Evolutionary conservation across 2,888 invertebrate genomes (phyloP), one percentile per base, ranked within the genome.

Genomic region (Empis livida): DNA sequence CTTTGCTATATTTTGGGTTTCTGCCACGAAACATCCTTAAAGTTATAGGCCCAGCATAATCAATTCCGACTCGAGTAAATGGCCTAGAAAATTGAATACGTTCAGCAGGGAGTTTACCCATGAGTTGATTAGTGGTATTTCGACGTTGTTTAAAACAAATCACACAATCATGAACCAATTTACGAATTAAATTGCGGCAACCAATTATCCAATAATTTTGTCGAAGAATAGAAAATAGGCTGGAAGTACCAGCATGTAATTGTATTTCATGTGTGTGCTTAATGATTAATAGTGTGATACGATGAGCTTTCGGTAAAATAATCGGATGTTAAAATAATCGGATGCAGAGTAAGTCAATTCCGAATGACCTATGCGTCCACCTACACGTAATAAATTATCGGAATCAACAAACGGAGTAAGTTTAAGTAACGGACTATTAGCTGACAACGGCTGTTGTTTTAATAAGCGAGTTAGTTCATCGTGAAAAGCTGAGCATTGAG

Each of bases 261-360:
- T 48, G 5, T 14, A 17, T 14, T 20, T 45, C 40, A 27, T 48
- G 45, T 10, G n/a, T 27, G n/a, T 45, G 30, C 35, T 45, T 16
- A n/a, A n/a, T n/a, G n/a, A n/a, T n/a, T n/a, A n/a, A n/a, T n/a
- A n/a, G n/a, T n/a, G n/a, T n/a, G n/a, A n/a, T n/a, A n/a, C n/a
- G 43, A 15, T 45, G 48, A 1, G 39, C 42, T 45, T 45, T 45
- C 10, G 38, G 20, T 8, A 48, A 32, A 16, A 48, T 27, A n/a
- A 45, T 45, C 5, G 43, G 43, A 32, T 49, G 49, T n/a, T 49
- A 45, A 40, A n/a, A n/a, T n/a, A n/a, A n/a, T n/a, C n/a, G n/a
- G n/a, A n/a, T n/a, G 40, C 23, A 15, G 16, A 11, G n/a, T 47
- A 47, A 2, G 30, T 27, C 10, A 45, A 35, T 11, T 45, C 16